Conservation (phyloP, 2,888 invertebrate species). For the Dusona sp. region DNA sequence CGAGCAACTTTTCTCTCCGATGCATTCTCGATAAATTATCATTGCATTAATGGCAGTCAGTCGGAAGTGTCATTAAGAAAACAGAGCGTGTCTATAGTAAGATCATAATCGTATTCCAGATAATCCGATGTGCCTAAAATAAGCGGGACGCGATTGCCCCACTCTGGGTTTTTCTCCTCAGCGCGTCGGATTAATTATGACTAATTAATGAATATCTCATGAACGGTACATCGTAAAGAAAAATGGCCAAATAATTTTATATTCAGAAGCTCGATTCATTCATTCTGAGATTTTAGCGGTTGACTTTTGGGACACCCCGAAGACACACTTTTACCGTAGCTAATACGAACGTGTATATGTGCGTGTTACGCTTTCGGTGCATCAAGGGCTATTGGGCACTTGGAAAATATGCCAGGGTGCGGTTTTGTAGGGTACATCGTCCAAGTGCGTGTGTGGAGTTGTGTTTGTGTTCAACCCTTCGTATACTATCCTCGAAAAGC, state of each 20-base stretch:
- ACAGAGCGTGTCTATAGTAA: too few relatives aligned
- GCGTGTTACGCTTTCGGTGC: conserved; percentile 44
- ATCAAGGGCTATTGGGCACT: conserved; percentile 57
- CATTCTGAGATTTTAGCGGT: background rate
- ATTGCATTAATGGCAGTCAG: background rate
- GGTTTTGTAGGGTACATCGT: conserved; percentile 52
- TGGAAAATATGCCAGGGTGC: conserved; percentile 60
- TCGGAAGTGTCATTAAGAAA: too few relatives aligned
- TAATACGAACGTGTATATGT: conserved; percentile 1
- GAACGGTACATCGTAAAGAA: too few relatives aligned
- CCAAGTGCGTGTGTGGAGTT: background rate
- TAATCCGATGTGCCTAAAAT: background rate
- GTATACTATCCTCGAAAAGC: conserved; percentile 30
- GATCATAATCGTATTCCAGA: too few relatives aligned
- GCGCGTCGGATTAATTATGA: too few relatives aligned
- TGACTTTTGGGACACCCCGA: background rate
- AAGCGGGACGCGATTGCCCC: too few relatives aligned
- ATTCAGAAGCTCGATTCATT: too few relatives aligned
- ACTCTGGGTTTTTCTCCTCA: too few relatives aligned
- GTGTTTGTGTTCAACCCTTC: conserved; percentile 19
- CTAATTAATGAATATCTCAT: too few relatives aligned
- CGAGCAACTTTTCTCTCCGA: background rate
- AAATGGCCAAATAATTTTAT: too few relatives aligned
- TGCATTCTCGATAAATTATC: background rate
- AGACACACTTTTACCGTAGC: background rate